These are phyloP conservation scores for Mayetiola destructor DNA, from an alignment of 2,888 invertebrate genomes.

Conservation along the genomic window DNA sequence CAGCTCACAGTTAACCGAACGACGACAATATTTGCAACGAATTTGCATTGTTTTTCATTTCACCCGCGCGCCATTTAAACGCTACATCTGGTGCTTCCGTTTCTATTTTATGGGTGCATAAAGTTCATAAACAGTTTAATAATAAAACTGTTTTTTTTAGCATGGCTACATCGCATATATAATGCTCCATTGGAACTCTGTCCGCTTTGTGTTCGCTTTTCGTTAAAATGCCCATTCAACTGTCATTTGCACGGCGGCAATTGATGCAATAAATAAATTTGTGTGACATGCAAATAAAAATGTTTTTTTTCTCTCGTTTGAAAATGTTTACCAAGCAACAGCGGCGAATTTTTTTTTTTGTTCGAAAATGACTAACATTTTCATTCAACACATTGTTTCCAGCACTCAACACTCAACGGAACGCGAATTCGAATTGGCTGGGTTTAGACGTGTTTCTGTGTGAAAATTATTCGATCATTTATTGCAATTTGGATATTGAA, in stretches of 20 bases:
- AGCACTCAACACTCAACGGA: neutral
- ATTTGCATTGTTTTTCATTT: no score
- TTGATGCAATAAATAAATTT: constrained; percentile 11
- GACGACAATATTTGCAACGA: no score
- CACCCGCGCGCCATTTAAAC: no score
- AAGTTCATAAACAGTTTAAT: no score
- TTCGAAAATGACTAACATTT: constrained; percentile 4
- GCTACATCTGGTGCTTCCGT: no score
- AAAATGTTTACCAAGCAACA: neutral
- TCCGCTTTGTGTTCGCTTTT: neutral
- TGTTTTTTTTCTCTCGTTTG: no score
- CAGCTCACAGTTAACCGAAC: no score
- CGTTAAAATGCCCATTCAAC: constrained; percentile 4
- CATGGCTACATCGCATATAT: no score
- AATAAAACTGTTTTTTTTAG: no score
- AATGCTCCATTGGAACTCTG: neutral
- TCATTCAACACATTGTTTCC: constrained; percentile 2
- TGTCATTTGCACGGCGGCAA: constrained; percentile 9
- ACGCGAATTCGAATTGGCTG: neutral
- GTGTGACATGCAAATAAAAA: constrained; percentile 10
- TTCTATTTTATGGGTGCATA: no score
- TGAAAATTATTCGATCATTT: constrained; percentile 3
- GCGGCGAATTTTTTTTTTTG: neutral
- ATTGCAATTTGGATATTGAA: neutral
- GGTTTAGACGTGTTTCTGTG: neutral